Evolutionary conservation across 2,888 invertebrate genomes (phyloP).

Genomic region (Andrena trimmerana): DNA sequence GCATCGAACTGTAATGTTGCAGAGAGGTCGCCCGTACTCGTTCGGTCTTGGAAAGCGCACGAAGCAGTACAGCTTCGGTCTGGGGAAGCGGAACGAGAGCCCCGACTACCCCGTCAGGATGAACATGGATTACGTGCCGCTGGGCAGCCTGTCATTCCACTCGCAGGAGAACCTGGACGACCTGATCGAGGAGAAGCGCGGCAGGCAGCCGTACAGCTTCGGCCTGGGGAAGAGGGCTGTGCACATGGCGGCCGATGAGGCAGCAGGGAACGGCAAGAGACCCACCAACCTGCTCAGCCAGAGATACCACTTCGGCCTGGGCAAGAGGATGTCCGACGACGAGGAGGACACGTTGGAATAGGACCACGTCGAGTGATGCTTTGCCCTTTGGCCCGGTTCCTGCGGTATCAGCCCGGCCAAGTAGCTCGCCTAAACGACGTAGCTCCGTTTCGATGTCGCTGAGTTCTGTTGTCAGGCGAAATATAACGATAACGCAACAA

Average conservation of each 20-base stretch:
- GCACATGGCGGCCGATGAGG: conserved; percentile 64
- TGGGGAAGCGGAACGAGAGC: conserved; percentile 86
- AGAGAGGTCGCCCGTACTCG: conserved; percentile 89
- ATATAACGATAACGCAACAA: conserved; percentile 55
- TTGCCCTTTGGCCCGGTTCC: not conserved
- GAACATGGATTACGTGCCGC: conserved; percentile 74
- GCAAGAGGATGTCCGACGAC: conserved; percentile 73
- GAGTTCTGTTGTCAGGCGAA: conserved; percentile 83
- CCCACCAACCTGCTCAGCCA: conserved; percentile 58
- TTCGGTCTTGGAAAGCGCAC: conserved; percentile 90
- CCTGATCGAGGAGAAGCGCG: conserved; percentile 86
- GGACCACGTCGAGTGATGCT: conserved; percentile 13
- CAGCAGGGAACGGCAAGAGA: conserved; percentile 64
- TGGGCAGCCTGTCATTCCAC: conserved; percentile 81
- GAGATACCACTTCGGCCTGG: conserved; percentile 76
- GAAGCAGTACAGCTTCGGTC: conserved; percentile 86
- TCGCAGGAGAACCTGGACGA: conserved; percentile 84
- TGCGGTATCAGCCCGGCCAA: not conserved
- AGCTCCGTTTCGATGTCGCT: conserved; percentile 58
- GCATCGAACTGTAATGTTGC: conserved; percentile 3
- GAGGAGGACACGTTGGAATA: conserved; percentile 69
- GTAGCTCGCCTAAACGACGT: conserved; percentile 33
- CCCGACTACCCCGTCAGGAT: conserved; percentile 35
- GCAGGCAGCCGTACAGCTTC: conserved; percentile 87
- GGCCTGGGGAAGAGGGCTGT: conserved; percentile 87